These are phyloP conservation scores for Hesperia comma DNA, from an alignment of 2,888 invertebrate species.

Conservation along the genomic window DNA sequence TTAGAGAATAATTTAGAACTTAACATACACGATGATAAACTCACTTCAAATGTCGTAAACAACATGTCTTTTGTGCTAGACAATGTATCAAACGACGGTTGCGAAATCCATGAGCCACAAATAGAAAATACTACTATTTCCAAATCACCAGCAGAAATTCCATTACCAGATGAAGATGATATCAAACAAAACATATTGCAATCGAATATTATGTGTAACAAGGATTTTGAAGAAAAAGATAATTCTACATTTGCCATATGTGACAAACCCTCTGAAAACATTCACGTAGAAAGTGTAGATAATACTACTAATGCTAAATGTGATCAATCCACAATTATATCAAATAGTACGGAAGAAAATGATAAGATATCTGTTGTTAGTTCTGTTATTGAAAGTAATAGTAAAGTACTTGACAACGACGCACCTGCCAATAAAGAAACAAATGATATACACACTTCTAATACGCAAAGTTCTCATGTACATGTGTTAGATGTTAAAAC, in stretches of 20 bases:
- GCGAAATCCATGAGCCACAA: constrained; percentile 5
- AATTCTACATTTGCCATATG: constrained; percentile 6
- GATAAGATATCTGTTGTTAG: not conserved
- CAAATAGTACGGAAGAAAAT: not conserved
- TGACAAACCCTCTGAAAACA: not conserved
- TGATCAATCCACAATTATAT: not conserved
- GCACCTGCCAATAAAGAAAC: not conserved
- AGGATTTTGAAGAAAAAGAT: not conserved
- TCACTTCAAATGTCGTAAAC: not conserved
- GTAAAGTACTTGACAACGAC: not conserved
- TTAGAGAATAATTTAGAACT: not conserved
- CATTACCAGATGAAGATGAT: constrained; percentile 63
- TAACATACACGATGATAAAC: not conserved
- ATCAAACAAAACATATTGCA: constrained; percentile 46
- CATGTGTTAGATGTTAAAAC: not conserved
- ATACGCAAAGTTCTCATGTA: not conserved
- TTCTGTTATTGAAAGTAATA: not conserved
- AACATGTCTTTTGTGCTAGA: not conserved
- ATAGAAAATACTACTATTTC: not conserved
- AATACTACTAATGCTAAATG: not conserved
- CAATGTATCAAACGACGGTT: constrained; percentile 5
- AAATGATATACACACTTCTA: not conserved
- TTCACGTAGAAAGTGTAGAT: not conserved
- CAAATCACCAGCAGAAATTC: constrained; percentile 47
- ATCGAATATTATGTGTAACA: not conserved